phyloP scores from a whole-genome alignment of 2,113 vertebrate genomes.

The Saguinus imperator region DNA sequence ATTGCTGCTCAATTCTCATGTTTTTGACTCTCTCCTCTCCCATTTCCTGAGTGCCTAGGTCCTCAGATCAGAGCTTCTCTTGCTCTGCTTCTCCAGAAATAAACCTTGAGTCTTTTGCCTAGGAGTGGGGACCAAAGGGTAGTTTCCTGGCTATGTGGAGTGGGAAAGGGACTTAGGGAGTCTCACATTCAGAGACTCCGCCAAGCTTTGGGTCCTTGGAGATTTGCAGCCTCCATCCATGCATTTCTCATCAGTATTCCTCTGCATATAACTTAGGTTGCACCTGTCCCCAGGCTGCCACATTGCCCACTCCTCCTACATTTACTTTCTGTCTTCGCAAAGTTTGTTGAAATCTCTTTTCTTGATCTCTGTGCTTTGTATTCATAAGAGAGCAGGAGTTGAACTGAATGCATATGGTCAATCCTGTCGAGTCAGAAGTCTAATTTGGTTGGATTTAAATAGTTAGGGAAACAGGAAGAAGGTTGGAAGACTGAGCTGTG shows the following conservation, averaged over 20 bases:
- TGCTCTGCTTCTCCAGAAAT: neutral
- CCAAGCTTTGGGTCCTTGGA: neutral
- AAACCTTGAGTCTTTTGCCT: neutral
- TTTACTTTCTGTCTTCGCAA: neutral
- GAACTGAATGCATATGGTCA: neutral
- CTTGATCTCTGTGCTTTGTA: neutral
- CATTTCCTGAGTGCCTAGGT: neutral
- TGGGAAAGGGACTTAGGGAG: neutral
- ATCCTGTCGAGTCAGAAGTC: neutral
- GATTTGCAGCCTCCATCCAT: neutral
- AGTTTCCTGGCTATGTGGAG: neutral
- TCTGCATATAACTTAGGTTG: neutral
- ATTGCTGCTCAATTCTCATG: neutral
- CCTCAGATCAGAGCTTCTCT: neutral
- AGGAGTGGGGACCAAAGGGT: no score
- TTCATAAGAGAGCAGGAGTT: neutral
- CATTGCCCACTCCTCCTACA: neutral
- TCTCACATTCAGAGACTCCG: neutral
- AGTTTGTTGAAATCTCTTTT: neutral
- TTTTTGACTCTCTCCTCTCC: neutral
- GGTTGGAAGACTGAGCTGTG: fast-evolving
- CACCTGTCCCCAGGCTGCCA: neutral
- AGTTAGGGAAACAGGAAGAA: neutral
- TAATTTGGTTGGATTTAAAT: neutral
- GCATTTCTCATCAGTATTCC: neutral